Base-by-base conservation (phyloP, 2,113 vertebrate species). In the Pica pica region DNA sequence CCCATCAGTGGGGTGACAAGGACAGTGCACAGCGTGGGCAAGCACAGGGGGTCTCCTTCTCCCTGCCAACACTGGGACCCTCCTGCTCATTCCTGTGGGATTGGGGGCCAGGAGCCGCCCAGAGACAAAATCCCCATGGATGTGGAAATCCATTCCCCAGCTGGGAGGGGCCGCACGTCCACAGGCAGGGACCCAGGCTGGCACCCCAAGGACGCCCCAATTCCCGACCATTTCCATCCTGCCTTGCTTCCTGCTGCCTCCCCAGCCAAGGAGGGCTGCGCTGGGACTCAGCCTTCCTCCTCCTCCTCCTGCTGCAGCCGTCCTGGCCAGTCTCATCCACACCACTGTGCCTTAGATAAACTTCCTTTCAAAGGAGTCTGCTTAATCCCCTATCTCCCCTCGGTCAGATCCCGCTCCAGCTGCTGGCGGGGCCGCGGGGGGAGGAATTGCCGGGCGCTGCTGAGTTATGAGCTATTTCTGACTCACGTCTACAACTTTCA, bases 321-420 rank as follows among this genome's bases (percentile, higher is more conserved):
- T 95, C 91, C 95, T 97, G 97, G 95, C 96, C 91, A 90, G 90
- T 89, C 87, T 96, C 83, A 87, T 26, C 90, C 96, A 96, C 97
- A 96, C 95, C 96, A 82, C 86, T 44, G 93, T 80, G 93, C 93
- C 33, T 97, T 96, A 97, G 97, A 98, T 97, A 98, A 98, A 98
- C 97, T 98, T 98, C 97, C 97, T 98, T 98, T 97, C 96, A 98
- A 97, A 98, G 97, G 91, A 85, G 89, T 10, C 96, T 94, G 71
- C 93, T 94, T 98, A 98, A 97, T 98, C 98, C 97, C 85, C 64
- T 86, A 83, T 90, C 94, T 97, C 96, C 97, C 90, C 77, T 96
- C 89, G 57, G 87, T 86, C 94, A 35, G 59, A 96, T 95, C 91
- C 90, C 57, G 83, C 96, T 95, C 82, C 69, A 80, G 80, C 96